Conservation (phyloP, 2,888 invertebrate genomes). For the Zootermopsis nevadensis region DNA sequence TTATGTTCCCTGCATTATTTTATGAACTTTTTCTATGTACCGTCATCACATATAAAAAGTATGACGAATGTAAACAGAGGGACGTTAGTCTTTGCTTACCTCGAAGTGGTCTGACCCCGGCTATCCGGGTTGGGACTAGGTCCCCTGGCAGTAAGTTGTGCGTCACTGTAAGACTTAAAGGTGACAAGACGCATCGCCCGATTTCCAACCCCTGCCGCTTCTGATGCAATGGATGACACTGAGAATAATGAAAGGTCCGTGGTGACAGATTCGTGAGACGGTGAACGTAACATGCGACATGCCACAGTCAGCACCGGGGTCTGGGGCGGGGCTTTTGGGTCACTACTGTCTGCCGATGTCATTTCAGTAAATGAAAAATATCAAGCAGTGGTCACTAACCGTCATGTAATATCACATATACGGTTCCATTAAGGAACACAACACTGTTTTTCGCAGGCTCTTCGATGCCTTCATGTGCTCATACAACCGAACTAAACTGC, state of each 20-base stretch:
- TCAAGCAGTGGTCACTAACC: no score
- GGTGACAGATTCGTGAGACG: conserved; percentile 86
- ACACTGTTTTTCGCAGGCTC: background rate
- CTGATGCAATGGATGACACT: conserved; percentile 74
- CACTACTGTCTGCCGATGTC: conserved; percentile 22
- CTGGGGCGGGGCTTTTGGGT: conserved; percentile 56
- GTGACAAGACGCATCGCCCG: conserved; percentile 62
- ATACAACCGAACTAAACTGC: background rate
- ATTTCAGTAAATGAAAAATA: background rate
- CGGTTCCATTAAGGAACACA: no score
- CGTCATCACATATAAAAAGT: no score
- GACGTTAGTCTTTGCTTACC: conserved; percentile 24
- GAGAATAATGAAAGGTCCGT: conserved; percentile 85
- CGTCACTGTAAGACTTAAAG: conserved; percentile 67
- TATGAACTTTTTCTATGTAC: no score
- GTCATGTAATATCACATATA: no score
- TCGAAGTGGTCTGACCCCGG: conserved; percentile 47
- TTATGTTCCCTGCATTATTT: no score
- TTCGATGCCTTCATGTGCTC: background rate
- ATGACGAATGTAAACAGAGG: no score
- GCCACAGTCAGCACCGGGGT: conserved; percentile 67
- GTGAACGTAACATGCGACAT: conserved; percentile 78
- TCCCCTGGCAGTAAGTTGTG: conserved; percentile 57
- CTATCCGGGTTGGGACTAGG: conserved; percentile 56
- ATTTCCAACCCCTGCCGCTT: conserved; percentile 62